phyloP scores from a whole-genome alignment of 2,888 invertebrate genomes.

The Lottia scabra region DNA sequence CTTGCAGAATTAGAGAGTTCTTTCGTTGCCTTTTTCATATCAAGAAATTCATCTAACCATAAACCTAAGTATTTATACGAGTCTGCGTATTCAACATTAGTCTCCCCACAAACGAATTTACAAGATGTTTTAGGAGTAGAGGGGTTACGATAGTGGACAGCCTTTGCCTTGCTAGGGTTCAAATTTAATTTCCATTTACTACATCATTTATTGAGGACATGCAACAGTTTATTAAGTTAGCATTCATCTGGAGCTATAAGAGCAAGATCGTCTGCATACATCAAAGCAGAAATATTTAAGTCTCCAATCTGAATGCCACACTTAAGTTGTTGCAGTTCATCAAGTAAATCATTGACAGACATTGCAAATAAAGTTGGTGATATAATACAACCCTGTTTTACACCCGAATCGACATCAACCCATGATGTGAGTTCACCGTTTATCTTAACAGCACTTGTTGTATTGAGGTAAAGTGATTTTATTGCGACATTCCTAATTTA shows the following conservation, averaged over 20 bases:
- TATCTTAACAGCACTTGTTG: neutral
- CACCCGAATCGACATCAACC: conserved; percentile 5
- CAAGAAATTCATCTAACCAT: conserved; percentile 15
- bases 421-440: conserved; percentile 11
- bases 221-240: too few relatives aligned
- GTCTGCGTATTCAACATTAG: neutral
- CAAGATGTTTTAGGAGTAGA: neutral
- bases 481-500: neutral
- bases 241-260: neutral
- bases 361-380: conserved; percentile 16
- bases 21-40: neutral
- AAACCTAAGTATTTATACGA: conserved; percentile 19
- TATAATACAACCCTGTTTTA: conserved; percentile 19
- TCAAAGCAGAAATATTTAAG: conserved; percentile 5
- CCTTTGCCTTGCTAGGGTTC: conserved; percentile 3
- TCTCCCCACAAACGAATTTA: neutral
- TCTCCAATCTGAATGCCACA: conserved; percentile 8
- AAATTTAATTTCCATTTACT: neutral
- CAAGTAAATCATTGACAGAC: conserved; percentile 16
- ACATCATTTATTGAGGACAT: neutral
- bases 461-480: too few relatives aligned
- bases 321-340: neutral
- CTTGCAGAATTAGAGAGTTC: too few relatives aligned
- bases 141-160: neutral
- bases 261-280: conserved; percentile 18